Percentiles rank a stretch among this genome's conserved stretches.
phyloP scores from a whole-genome alignment of 2,888 invertebrate species.

The Drosophila pseudotalamancana region DNA sequence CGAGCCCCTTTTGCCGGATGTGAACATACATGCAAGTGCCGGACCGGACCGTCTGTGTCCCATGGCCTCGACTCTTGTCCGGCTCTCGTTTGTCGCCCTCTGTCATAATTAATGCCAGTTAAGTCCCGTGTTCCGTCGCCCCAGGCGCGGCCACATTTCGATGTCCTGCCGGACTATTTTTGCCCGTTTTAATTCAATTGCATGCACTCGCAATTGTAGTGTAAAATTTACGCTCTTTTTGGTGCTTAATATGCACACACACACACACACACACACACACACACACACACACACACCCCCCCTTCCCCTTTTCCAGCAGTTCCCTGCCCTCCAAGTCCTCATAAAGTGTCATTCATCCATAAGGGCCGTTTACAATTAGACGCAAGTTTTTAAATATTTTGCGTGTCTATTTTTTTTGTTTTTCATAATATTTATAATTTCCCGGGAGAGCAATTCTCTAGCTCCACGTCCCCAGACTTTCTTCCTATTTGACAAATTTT shows the following conservation, averaged over 20 bases:
- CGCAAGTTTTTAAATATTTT: constrained; percentile 64
- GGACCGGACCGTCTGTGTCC: constrained; percentile 46
- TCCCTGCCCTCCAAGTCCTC: constrained; percentile 50
- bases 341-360: constrained; percentile 68
- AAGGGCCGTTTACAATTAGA: constrained; percentile 70
- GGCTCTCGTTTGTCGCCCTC: constrained; percentile 34
- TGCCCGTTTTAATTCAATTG: constrained; percentile 70
- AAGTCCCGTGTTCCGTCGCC: constrained; percentile 70
- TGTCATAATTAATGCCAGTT: constrained; percentile 78
- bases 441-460: constrained; percentile 68
- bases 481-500: constrained; percentile 36
- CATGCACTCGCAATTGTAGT: constrained; percentile 52
- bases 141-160: constrained; percentile 58
- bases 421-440: constrained; percentile 67
- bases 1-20: constrained; percentile 26
- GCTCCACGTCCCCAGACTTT: constrained; percentile 39
- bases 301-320: background rate
- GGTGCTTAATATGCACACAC: constrained; percentile 47
- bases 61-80: constrained; percentile 27
- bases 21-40: constrained; percentile 46
- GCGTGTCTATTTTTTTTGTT: constrained; percentile 20
- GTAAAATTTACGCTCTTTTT: constrained; percentile 47
- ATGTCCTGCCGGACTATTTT: constrained; percentile 21
- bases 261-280: no score
- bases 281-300: no score